These are phyloP conservation scores for Eudemis profundana DNA, from an alignment of 2,888 invertebrate genomes.

Conservation along the genomic window DNA sequence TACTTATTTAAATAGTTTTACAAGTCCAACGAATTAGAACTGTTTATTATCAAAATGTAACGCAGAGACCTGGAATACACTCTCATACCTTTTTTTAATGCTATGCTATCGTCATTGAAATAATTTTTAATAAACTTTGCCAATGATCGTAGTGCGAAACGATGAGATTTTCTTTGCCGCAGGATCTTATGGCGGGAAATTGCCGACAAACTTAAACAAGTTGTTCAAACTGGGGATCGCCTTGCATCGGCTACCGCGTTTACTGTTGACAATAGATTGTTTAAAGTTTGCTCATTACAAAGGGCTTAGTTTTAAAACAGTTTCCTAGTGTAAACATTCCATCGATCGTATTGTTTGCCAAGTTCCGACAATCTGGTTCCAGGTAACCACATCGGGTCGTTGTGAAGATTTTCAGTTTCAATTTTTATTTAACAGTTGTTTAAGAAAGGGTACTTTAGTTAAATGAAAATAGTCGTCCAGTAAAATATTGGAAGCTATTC, in stretches of 20 bases:
- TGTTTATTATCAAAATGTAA: no score
- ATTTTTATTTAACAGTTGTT: no score
- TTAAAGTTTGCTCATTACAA: conserved; percentile 34
- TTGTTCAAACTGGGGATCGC: conserved; percentile 7
- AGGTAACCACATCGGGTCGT: neutral
- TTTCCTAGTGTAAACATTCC: conserved; percentile 31
- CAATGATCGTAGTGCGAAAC: neutral
- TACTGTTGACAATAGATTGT: conserved; percentile 12
- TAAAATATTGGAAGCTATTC: no score
- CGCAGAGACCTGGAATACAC: no score
- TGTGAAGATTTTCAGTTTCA: no score
- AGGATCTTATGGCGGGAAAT: neutral
- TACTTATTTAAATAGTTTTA: no score
- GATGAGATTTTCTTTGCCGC: neutral
- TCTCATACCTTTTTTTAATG: no score
- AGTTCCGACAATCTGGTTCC: conserved; percentile 16
- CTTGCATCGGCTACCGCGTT: conserved; percentile 1
- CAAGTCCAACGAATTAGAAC: no score
- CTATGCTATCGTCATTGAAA: no score
- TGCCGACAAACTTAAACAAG: conserved; percentile 26
- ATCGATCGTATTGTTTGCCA: conserved; percentile 18
- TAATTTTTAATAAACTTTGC: no score
- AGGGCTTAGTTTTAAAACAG: conserved; percentile 35
- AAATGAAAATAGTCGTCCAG: no score
- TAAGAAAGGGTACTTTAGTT: no score